These are phyloP conservation scores for Melikaiella ostensackeni DNA, from an alignment of 2,888 invertebrate species.

Conservation along the genomic window DNA sequence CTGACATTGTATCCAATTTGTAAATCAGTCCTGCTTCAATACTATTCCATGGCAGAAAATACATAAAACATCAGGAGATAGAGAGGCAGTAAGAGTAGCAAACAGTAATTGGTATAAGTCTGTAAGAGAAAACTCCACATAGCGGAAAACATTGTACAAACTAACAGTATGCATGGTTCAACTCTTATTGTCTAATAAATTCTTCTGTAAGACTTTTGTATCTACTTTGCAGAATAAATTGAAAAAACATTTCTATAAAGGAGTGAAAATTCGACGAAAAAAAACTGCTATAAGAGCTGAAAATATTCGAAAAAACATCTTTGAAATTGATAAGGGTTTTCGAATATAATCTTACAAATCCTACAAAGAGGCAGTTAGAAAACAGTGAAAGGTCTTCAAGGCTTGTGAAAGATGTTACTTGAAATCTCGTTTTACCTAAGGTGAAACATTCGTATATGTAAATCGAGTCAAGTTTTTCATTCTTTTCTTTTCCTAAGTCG, in stretches of 20 bases:
- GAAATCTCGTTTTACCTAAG: neutral
- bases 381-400: neutral
- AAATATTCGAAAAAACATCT: neutral
- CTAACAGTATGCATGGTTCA: neutral
- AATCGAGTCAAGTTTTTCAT: slow-evolving; percentile 29
- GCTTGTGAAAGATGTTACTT: neutral
- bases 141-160: neutral
- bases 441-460: slow-evolving; percentile 6
- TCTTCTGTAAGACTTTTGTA: neutral
- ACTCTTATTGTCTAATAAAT: neutral
- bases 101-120: neutral
- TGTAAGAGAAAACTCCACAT: neutral
- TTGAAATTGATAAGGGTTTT: too few species aligned
- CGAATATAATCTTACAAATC: neutral
- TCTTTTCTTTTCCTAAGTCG: slow-evolving; percentile 12
- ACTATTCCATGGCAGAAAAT: too few species aligned
- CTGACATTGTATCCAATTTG: neutral
- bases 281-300: neutral
- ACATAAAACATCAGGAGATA: neutral
- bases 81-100: neutral
- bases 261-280: neutral
- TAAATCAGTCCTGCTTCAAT: neutral
- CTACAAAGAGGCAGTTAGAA: neutral
- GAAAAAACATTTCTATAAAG: neutral
- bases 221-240: neutral